These are phyloP conservation scores for Alaudala cheleensis DNA, from an alignment of 2,113 vertebrate species.

Conservation along the genomic window DNA sequence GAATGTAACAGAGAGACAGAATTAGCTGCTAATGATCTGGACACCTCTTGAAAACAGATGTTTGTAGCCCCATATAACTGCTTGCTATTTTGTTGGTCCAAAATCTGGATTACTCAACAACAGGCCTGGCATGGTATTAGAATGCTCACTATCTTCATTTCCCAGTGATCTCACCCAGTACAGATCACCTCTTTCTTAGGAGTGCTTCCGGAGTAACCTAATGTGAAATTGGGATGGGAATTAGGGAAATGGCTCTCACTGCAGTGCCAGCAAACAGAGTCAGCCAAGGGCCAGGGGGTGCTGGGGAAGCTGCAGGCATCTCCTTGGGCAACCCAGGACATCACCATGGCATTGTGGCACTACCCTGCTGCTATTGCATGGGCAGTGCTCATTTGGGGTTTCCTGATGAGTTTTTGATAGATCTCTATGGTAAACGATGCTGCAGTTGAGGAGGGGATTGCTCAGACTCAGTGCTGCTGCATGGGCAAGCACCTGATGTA, in stretches of 20 bases:
- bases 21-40: constrained; percentile 55
- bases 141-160: background rate
- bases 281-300: background rate
- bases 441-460: background rate
- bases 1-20: constrained; percentile 7
- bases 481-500: background rate
- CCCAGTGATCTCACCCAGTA: background rate
- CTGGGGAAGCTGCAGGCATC: background rate
- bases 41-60: constrained; percentile 28
- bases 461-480: background rate
- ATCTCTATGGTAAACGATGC: background rate
- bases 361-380: background rate
- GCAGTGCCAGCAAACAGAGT: fast-evolving
- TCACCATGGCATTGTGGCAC: background rate
- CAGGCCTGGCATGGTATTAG: background rate
- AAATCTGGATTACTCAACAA: background rate
- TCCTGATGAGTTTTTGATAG: background rate
- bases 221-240: background rate
- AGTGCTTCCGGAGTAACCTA: background rate
- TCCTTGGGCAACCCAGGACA: background rate
- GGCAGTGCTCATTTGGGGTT: background rate
- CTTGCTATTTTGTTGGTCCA: background rate
- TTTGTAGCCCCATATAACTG: background rate
- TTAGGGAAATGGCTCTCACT: fast-evolving
- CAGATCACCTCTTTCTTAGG: background rate